Evolutionary conservation across 23 tunicate genomes (phyloP), one percentile per base, ranked within the genome.

Genomic region (Ascidia mentula): DNA sequence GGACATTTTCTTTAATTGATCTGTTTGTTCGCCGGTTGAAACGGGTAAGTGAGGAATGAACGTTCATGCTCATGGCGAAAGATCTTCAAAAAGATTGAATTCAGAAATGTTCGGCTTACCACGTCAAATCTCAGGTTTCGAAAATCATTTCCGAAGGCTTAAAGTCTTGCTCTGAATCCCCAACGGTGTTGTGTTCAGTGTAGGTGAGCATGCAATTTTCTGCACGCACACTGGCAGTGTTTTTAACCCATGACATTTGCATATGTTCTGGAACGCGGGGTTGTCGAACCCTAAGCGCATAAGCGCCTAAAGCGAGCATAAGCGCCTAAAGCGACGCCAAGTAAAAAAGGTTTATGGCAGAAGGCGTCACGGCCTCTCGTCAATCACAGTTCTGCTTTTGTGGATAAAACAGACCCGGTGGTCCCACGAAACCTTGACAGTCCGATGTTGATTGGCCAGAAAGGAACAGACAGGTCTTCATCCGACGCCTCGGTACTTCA

Each of bases 191-290:
- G n/a, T n/a, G n/a, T n/a, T n/a, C n/a, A n/a, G n/a, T n/a, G n/a
- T n/a, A n/a, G n/a, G n/a, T 53, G 12, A 12, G 53, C 65, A 28
- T 53, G 65, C 65, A 53, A 53, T 26, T 9, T 26, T 42, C 53
- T 9, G 53, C 15, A 42, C 53, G 12, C 53, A 9, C 53, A 42
- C 53, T 42, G 65, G 28, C 13, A 20, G 65, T 53, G 65, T 53
- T 53, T 53, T 53, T 53, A 53, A 53, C 65, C 65, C 65, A 9
- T 53, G 65, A 53, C 65, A 53, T 53, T 53, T 53, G 65, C 65
- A 53, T 3, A 53, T 5, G 65, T 53, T 53, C 24, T 53, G 65
- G 24, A 53, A 53, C 12, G 65, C 24, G 4, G 65, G 65, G 13
- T 26, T 42, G 28, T 28, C 7, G 65, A 20, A 28, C 65, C 24